Conservation (phyloP, 2,888 invertebrate genomes). For the Sinopyrophorus schimmeli region DNA sequence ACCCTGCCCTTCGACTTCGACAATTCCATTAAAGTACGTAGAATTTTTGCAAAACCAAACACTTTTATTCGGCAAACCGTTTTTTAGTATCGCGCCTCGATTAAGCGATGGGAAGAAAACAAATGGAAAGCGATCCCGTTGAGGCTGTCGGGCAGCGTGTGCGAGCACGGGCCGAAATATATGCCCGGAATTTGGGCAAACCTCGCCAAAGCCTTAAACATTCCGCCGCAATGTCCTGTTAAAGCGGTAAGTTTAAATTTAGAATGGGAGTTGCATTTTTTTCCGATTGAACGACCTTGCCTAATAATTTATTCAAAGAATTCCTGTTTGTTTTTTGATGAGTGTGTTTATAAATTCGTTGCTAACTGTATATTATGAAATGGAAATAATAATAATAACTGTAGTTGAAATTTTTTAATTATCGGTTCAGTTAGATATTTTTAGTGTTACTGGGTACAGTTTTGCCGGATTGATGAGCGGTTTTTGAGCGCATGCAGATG, state of each 20-base stretch:
- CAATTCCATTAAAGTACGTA: constrained; percentile 20
- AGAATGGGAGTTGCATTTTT: too few species aligned
- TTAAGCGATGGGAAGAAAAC: constrained; percentile 4
- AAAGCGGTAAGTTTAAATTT: constrained; percentile 17
- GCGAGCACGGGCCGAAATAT: constrained; percentile 9
- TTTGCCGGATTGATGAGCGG: too few species aligned
- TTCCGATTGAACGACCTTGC: too few species aligned
- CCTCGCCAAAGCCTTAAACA: constrained; percentile 5
- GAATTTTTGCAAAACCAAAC: background rate
- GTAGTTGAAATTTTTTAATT: too few species aligned
- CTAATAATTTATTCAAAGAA: too few species aligned
- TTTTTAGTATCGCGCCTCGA: constrained; percentile 6
- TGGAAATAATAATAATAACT: too few species aligned
- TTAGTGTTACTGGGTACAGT: too few species aligned
- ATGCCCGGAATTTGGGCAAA: constrained; percentile 25
- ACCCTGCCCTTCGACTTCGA: constrained; percentile 18
- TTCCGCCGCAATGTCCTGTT: constrained; percentile 20
- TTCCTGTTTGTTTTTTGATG: too few species aligned
- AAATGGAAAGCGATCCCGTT: constrained; percentile 7
- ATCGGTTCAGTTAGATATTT: too few species aligned
- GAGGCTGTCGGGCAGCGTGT: constrained; percentile 1
- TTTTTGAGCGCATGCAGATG: too few species aligned
- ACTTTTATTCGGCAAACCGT: background rate
- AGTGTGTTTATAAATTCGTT: too few species aligned
- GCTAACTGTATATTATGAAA: too few species aligned